Conservation (phyloP, 2,113 vertebrate genomes). For the Cercopithecus mona region DNA sequence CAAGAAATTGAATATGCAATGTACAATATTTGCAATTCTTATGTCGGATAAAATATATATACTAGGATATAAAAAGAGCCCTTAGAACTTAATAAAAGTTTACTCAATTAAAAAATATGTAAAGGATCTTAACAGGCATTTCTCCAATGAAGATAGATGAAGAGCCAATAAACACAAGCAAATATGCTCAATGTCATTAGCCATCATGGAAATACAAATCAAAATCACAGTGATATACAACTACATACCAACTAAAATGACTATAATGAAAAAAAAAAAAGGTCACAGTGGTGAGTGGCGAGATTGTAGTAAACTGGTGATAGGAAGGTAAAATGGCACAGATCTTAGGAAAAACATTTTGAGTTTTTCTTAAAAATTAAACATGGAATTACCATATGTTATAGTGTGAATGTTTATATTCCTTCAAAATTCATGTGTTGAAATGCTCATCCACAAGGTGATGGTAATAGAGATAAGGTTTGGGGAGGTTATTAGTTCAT, state of each 20-base stretch:
- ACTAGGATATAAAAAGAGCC: background rate
- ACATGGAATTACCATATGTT: background rate
- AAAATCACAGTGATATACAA: background rate
- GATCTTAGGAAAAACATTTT: background rate
- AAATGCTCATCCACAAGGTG: background rate
- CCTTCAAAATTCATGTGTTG: too few relatives aligned
- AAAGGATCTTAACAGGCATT: background rate
- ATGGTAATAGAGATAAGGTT: background rate
- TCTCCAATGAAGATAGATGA: background rate
- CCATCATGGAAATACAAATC: background rate
- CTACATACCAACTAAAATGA: background rate
- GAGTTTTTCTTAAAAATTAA: background rate
- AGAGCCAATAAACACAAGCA: background rate
- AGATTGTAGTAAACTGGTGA: background rate
- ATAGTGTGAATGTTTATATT: background rate
- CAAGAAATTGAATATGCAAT: background rate
- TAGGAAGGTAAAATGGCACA: background rate
- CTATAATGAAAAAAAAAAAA: background rate
- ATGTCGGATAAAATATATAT: background rate
- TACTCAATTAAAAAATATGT: background rate
- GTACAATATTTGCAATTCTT: background rate
- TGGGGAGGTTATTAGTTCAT: background rate
- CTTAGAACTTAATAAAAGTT: background rate
- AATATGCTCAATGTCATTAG: background rate
- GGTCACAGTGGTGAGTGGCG: background rate